Base-by-base conservation (phyloP, 2,888 invertebrate genomes). In the Lypha dubia region DNA sequence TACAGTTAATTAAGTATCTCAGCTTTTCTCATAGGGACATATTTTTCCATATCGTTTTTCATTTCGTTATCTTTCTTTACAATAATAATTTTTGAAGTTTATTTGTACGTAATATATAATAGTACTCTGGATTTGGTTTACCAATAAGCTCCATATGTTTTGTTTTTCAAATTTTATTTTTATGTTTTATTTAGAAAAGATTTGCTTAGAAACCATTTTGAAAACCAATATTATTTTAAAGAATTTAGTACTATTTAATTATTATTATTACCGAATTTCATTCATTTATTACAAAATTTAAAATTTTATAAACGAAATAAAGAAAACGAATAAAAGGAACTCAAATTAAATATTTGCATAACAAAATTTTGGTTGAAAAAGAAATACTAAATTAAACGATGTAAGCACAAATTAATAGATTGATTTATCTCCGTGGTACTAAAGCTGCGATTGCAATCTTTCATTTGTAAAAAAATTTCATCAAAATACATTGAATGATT, bases 21-120 rank as follows among this genome's bases (percentile, higher is more conserved):
- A 84, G 84, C 81, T 68, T 81, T 81, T 79, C 77, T 58, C 44
- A 81, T 84, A 84, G 81, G 84, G 84, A 84, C 84, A 84, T 77
- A 35, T 84, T 80, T 63, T 76, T 67, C 56, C 63, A 58, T 62
- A 65, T 70, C 24, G 63, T 49, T 65, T 79, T 71, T 62, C 17
- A n/a, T 46, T 62, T 63, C 8, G 22, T 74, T 41, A 24, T 41
- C 5, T 17, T 44, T 74, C 53, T 63, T 65, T n/a, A n/a, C n/a
- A n/a, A 60, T 32, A 67, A 67, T 68, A 51, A 76, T 65, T 70
- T 74, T n/a, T 58, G 49, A 68, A 70, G 35, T 79, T 38, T 67
- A 46, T 84, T 84, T 84, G 84, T 84, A 84, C 84, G 77, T 70
- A 70, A 58, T 58, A 51, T 67, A 51, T 24, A 62, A 35, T 70